Evolutionary conservation across 2,113 vertebrate species (phyloP), one percentile per base, ranked within the genome.

Genomic region (Etheostoma cragini): DNA sequence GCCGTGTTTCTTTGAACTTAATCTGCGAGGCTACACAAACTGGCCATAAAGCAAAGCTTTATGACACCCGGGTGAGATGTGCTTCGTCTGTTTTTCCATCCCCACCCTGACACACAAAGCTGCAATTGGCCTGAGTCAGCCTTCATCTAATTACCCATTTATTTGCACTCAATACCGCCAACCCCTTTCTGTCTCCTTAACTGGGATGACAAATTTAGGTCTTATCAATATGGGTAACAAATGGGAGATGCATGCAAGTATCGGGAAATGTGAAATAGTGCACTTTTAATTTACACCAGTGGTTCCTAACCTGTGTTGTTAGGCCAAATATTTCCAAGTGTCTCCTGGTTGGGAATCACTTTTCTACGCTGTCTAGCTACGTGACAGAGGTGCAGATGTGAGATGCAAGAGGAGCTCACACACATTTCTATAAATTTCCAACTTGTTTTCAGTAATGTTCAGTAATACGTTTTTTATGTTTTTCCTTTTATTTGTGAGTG

Each of bases 21-120:
- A 94, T 95, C 94, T 94, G 90, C 90, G 81, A 80, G 88, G 90
- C 91, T 93, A 92, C 90, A 94, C 90, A 94, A 93, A 92, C 94
- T 69, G 86, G 87, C 89, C 90, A 92, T 94, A 93, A 95, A 94
- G 87, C 78, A 90, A 83, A 86, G 87, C 90, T 93, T 94, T 94
- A 94, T 93, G 91, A 93, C 89, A 90, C 85, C 84, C 90, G 5
- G 22, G 63, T n/a, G 86, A 94, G 92, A 92, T 73, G 86, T 74
- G 85, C 91, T 89, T 92, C 91, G 93, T 92, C 47, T 82, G 85
- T 79, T 91, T 92, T 92, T 89, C 93, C 87, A 88, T 90, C 81
- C 76, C 42, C 77, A 50, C 67, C 64, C 91, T 90, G 90, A 92
- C 89, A 85, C 76, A 88, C 86, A 91, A 92, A 94, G 89, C 91